Evolutionary conservation across 2,113 vertebrate species (phyloP), one percentile per base, ranked within the genome.

Genomic region (Xiphophorus couchianus): DNA sequence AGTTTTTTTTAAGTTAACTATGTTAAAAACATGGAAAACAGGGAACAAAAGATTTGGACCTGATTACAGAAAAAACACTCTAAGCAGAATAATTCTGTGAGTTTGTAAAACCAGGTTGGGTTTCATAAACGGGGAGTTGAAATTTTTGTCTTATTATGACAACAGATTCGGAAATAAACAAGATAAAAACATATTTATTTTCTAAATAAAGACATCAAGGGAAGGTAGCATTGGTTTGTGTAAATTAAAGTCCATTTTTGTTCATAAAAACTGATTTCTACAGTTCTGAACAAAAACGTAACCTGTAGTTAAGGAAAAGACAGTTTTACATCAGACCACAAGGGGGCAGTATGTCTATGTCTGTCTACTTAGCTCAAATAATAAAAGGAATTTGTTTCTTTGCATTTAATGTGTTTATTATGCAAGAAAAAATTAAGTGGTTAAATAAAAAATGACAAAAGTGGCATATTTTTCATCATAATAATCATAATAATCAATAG

Each of bases 271-370:
- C 30, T 3, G 17, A 7, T 64, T 19, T 33, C 31, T 31, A 25
- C 25, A 8, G 48, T 31, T 63, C 5, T 19, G 12, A 9, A 3
- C 11, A n/a, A 17, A 29, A 14, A 48, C 15, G 17, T 48, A 1
- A 5, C 44, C 44, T 48, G 29, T 8, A 8, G 29, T 63, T 25
- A 33, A 8, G 29, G 30, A 33, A 19, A 33, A 19, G 3, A 30
- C 1, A 30, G 3, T 28, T 29, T 37, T 51, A 10, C 11, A 62
- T 1, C 9, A 81, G 17, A 71, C 73, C 89, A 86, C 73, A 31
- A 78, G 87, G 28, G 80, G 89, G 84, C 83, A 75, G 69, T 58
- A 69, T 17, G 17, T 33, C 27, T 37, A 11, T 35, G 9, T 10
- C 7, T 35, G 35, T 9, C 33, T 37, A 37, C 3, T 37, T 37